Evolutionary conservation across 37 sponge, comb jelly and placozoan genomes (phyloP).

Genomic region (Spongia lamella): DNA sequence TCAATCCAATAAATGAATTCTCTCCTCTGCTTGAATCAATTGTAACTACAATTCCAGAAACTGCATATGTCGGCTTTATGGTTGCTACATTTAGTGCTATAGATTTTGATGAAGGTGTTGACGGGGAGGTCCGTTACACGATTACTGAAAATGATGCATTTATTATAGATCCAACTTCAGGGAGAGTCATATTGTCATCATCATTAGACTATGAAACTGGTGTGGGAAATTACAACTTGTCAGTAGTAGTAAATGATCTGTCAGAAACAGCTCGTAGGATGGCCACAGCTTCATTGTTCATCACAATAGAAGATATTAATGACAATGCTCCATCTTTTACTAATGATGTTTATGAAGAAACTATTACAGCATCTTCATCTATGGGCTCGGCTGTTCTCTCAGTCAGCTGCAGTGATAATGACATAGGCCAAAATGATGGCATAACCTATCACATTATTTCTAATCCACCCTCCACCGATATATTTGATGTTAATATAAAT

Average conservation of each 20-base stretch:
- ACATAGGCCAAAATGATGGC: constrained; percentile 37
- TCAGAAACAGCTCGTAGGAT: neutral
- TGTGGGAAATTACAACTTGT: constrained; percentile 7
- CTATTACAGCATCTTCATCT: neutral
- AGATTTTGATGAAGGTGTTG: constrained; percentile 32
- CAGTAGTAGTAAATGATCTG: constrained; percentile 22
- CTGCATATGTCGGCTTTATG: neutral
- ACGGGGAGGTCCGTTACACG: neutral
- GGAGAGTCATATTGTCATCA: constrained; percentile 13
- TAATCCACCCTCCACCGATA: neutral
- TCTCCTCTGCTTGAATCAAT: constrained; percentile 10
- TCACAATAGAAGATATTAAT: constrained; percentile 67
- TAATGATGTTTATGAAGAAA: neutral
- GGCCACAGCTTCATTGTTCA: neutral
- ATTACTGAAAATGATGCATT: constrained; percentile 12
- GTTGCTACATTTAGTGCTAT: constrained; percentile 2
- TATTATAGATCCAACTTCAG: neutral
- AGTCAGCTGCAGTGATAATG: constrained; percentile 68
- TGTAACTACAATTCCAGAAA: constrained; percentile 2
- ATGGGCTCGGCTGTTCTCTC: too few species aligned
- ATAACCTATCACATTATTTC: constrained; percentile 34
- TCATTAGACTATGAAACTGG: constrained; percentile 38
- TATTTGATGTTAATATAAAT: constrained; percentile 34
- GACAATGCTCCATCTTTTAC: constrained; percentile 59
- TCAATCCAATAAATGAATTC: constrained; percentile 47